Base-by-base conservation (phyloP, 2,113 vertebrate genomes). In the Semnornis frantzii region DNA sequence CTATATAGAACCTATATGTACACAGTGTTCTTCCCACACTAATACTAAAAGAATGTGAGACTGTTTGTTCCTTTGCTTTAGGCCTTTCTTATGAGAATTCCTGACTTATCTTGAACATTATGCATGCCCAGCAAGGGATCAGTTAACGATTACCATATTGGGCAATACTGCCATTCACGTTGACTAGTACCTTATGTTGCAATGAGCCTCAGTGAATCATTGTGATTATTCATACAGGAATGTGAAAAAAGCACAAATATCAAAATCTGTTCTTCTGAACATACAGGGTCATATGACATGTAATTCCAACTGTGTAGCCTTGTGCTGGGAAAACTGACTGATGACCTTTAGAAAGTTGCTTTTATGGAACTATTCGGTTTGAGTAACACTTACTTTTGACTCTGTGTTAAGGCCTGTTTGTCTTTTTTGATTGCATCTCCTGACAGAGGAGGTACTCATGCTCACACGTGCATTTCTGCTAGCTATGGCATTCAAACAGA, bases 221-320 rank as follows among this genome's bases (percentile, higher is more conserved):
- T 78, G 70, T 39, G 80, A 72, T 94, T 95, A 94, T 95, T 95
- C 95, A 95, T 44, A 66, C 44, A 86, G 89, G 78, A 94, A 96
- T 89, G 70, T 69, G 78, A 74, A 79, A 18, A 65, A 90, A 94
- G 37, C 69, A 86, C 54, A 93, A 89, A 93, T 92, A 55, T 66
- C 23, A 93, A 96, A 96, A 87, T 93, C 93, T 94, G 69, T 89
- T 94, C 91, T 82, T 28, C 58, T 57, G 57, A 91, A 77, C 33
- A 50, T 23, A 52, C 1, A 2, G 84, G 46, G 59, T 79, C 72
- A 77, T 28, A 84, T 68, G 39, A 60, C 24, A 64, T 10, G 16
- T 78, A 30, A 7, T 28, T 73, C 63, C 71, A 85, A 70, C 44
- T 25, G 57, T 33, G 59, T 3, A 63, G 46, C 17, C 8, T 37